Evolutionary conservation across 2,888 invertebrate genomes (phyloP), one percentile per base, ranked within the genome.

Genomic region (Rotaria magnacalcarata): DNA sequence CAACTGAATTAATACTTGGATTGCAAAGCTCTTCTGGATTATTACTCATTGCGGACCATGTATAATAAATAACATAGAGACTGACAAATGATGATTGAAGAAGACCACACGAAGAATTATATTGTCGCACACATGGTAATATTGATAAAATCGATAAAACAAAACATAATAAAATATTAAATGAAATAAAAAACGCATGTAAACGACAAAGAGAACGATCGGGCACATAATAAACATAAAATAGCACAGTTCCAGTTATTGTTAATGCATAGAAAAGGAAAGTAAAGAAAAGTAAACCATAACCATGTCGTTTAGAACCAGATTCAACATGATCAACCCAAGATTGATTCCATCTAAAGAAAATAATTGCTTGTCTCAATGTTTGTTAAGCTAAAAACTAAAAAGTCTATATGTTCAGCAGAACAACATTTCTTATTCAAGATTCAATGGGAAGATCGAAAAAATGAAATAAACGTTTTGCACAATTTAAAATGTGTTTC

Each of bases 111-210:
- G 84, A 84, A 34, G 86, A 34, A 75, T 89, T 89, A 91, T 91
- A 89, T 90, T 97, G 96, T 92, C 99, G 98, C 21, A 99, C 95
- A 87, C 93, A 93, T 1, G 99, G 98, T 89, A 97, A 92, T 89
- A 98, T 94, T 0, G 98, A 96, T 34, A 97, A 90, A 34, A 93
- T 93, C 89, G 97, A 96, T 87, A 95, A 93, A 47, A 94, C 92
- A 88, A 96, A 92, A 90, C 96, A 95, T 87, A 97, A 92, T 88
- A 99, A 95, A 89, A 98, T 91, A 92, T 98, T 99, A 91, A 97
- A 94, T 0, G 96, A 96, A 89, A 99, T 96, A 92, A 98, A 96
- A 93, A 98, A 97, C 92, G 97, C 97, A 90, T 98, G 96, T 85
- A 97, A 92, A 86, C 93, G 93, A 84, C 87, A 87, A 90, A 91